phyloP scores from a whole-genome alignment of 1,140 invertebrate genomes.

The Heliconius congener region DNA sequence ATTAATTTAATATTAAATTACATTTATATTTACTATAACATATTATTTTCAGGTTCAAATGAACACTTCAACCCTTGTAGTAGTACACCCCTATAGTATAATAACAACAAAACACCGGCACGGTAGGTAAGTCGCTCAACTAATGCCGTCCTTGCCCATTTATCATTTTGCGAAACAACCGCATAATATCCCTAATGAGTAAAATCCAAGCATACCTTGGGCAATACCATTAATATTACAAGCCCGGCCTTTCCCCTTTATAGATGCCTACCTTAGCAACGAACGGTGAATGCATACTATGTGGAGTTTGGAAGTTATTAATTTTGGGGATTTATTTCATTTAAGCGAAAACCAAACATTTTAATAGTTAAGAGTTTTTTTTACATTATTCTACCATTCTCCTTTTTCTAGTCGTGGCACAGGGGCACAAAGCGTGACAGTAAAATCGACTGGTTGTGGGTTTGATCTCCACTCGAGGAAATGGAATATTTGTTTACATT shows the following conservation, averaged over 20 bases:
- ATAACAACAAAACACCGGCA: conserved; percentile 59
- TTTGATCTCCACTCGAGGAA: too few species aligned
- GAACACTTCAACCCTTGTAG: conserved; percentile 17
- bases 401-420: too few species aligned
- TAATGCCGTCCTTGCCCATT: conserved; percentile 47
- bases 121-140: conserved; percentile 36
- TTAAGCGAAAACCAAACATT: not conserved
- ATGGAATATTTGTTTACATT: too few species aligned
- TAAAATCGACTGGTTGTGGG: too few species aligned
- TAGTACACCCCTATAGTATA: conserved; percentile 53
- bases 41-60: not conserved
- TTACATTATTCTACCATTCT: too few species aligned
- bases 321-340: conserved; percentile 23
- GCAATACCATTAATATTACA: conserved; percentile 77
- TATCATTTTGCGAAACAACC: conserved; percentile 73
- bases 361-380: not conserved
- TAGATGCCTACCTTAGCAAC: conserved; percentile 51
- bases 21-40: not conserved
- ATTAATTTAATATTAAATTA: too few species aligned
- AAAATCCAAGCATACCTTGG: conserved; percentile 79
- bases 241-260: conserved; percentile 58
- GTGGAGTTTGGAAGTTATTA: conserved; percentile 27
- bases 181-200: conserved; percentile 79
- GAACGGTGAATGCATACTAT: conserved; percentile 30
- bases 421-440: too few species aligned